Percentiles rank a stretch among this genome's conserved stretches.
Evolutionary conservation across 2,888 invertebrate species (phyloP).

Genomic region (Cactoblastis cactorum): DNA sequence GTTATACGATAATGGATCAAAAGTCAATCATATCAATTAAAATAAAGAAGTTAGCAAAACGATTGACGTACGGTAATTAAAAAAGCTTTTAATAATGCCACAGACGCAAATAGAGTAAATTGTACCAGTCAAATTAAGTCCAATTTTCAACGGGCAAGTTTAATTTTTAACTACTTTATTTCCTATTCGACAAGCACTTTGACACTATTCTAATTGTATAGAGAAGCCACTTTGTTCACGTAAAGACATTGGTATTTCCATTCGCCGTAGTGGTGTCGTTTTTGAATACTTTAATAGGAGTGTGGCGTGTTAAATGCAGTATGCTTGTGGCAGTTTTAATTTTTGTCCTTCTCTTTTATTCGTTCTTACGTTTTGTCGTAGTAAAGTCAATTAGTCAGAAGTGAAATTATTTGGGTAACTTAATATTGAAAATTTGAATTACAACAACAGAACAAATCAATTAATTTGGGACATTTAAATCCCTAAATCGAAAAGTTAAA

Average conservation of each 20-base stretch:
- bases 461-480: no score
- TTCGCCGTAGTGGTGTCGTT: conserved; percentile 14
- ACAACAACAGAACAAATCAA: no score
- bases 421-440: no score
- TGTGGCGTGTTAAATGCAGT: not conserved
- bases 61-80: not conserved
- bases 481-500: no score
- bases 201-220: conserved; percentile 10
- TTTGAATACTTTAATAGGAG: conserved; percentile 34
- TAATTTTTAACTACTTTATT: not conserved
- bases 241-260: conserved; percentile 13
- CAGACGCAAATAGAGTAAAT: not conserved
- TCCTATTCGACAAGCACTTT: conserved; percentile 4
- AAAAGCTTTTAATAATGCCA: not conserved
- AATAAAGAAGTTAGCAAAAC: no score
- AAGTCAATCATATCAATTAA: no score
- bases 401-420: no score
- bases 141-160: not conserved
- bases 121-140: conserved; percentile 1
- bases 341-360: not conserved
- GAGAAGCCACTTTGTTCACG: not conserved
- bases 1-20: no score
- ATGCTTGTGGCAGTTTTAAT: not conserved
- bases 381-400: no score
- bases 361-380: not conserved